phyloP scores from a whole-genome alignment of 2,113 vertebrate species.

The Hypomesus transpacificus region DNA sequence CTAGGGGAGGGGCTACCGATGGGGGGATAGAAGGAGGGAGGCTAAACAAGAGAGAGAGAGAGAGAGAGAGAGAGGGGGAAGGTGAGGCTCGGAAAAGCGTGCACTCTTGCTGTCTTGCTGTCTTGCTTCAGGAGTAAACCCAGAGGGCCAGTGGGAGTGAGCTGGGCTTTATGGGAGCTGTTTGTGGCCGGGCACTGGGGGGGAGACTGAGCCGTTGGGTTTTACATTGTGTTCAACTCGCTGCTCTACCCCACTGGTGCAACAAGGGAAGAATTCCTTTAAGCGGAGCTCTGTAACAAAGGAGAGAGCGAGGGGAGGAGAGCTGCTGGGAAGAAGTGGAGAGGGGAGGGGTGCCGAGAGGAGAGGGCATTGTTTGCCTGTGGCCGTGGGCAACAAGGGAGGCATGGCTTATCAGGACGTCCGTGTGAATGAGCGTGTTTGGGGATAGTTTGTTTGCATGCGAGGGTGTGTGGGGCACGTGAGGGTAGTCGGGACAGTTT shows the following conservation, averaged over 20 bases:
- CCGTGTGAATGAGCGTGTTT: conserved; percentile 56
- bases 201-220: conserved; percentile 60
- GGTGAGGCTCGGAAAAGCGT: conserved; percentile 40
- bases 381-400: conserved; percentile 76
- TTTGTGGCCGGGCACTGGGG: conserved; percentile 55
- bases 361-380: conserved; percentile 76
- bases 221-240: conserved; percentile 61
- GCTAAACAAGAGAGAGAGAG: conserved; percentile 45
- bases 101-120: conserved; percentile 64
- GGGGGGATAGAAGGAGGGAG: conserved; percentile 37
- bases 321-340: conserved; percentile 61
- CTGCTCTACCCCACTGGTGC: conserved; percentile 59
- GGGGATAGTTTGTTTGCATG: conserved; percentile 65
- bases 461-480: conserved; percentile 56
- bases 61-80: conserved; percentile 34
- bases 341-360: conserved; percentile 52
- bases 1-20: conserved; percentile 64
- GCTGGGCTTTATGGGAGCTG: conserved; percentile 43
- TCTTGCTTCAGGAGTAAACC: conserved; percentile 55
- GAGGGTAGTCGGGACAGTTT: conserved; percentile 23
- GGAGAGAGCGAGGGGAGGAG: conserved; percentile 70
- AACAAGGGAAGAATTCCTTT: conserved; percentile 74
- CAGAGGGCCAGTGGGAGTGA: conserved; percentile 43
- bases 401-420: conserved; percentile 73
- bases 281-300: conserved; percentile 73